Evolutionary conservation across 2,113 vertebrate genomes (phyloP), one percentile per base, ranked within the genome.

Genomic region (Pterophyllum scalare): DNA sequence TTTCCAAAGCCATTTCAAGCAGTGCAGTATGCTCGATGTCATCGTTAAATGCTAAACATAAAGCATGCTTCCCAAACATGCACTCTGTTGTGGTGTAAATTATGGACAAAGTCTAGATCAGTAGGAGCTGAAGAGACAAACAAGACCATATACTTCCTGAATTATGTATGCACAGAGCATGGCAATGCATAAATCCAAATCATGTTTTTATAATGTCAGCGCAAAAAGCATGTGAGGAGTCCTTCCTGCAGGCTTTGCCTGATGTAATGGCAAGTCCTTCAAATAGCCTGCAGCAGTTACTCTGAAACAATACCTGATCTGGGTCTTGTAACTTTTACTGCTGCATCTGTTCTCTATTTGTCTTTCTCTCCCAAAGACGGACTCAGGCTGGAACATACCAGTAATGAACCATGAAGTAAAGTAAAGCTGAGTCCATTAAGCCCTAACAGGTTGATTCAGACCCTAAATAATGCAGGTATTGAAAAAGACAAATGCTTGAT

Each of bases 371-470:
- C 52, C 46, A 15, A 62, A 86, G 75, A 87, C 8, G 11, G 79
- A 87, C 83, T 59, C 59, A 72, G 80, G 56, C 43, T 76, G 61
- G 61, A 90, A 93, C 70, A 87, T 89, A 84, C 83, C 83, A 87
- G 83, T 87, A 89, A 92, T 90, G 84, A 94, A 89, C 74, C 54
- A 78, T 82, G 65, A 56, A 89, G 92, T 94, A 90, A 90, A 93
- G 88, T 93, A 94, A 93, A 91, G 81, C 84, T 83, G 74, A 94
- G 92, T 94, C 91, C 83, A 94, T 96, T 94, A 95, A 93, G 86
- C 83, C 74, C 59, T 20, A 86, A 59, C 22, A 31, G 82, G 94
- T 94, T 87, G 93, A 96, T 94, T 87, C 54, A 22, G 70, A 72
- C 76, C 62, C 82, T 95, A 88, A 95, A 94, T 94, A 94, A 95